A percentile compares a stretch with the other conserved stretches of the same genome.
These are phyloP conservation scores for Zaprionus nigranus DNA, from an alignment of 1,140 invertebrate genomes.

Conservation along the genomic window DNA sequence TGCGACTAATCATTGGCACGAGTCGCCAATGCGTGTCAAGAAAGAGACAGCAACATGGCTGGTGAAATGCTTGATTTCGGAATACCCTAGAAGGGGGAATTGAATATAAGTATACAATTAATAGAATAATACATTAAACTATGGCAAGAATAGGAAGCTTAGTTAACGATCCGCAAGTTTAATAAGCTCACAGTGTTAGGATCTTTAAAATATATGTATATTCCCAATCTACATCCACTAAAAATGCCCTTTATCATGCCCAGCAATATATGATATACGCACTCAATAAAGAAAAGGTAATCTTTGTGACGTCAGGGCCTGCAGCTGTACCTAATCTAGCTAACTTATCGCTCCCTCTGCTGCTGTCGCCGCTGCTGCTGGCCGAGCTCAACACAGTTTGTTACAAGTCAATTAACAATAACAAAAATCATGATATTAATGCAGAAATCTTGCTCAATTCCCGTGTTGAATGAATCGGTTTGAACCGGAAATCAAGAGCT, in stretches of 20 bases:
- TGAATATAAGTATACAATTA: background rate
- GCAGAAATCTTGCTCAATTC: slow-evolving; percentile 32
- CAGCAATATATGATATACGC: background rate
- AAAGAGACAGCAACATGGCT: background rate
- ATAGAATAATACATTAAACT: background rate
- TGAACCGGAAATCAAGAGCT: slow-evolving; percentile 66
- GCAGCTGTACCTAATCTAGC: slow-evolving; percentile 27
- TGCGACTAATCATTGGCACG: slow-evolving; percentile 68
- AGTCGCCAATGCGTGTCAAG: slow-evolving; percentile 29
- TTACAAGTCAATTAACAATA: slow-evolving; percentile 31
- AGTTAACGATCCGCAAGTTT: background rate
- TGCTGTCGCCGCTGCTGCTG: background rate
- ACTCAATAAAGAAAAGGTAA: slow-evolving; percentile 12
- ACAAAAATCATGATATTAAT: slow-evolving; percentile 6
- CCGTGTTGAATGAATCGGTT: slow-evolving; percentile 58
- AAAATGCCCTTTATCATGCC: background rate
- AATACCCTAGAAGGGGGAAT: background rate
- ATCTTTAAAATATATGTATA: background rate
- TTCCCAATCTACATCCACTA: background rate
- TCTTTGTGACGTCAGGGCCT: slow-evolving; percentile 62
- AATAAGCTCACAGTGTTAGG: background rate
- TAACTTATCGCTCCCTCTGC: slow-evolving; percentile 27
- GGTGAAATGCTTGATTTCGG: background rate
- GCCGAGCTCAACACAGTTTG: slow-evolving; percentile 39
- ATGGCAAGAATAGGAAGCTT: background rate